Evolutionary conservation across 2,888 invertebrate species (phyloP).

Genomic region (Acanthosepion pharaonis): DNA sequence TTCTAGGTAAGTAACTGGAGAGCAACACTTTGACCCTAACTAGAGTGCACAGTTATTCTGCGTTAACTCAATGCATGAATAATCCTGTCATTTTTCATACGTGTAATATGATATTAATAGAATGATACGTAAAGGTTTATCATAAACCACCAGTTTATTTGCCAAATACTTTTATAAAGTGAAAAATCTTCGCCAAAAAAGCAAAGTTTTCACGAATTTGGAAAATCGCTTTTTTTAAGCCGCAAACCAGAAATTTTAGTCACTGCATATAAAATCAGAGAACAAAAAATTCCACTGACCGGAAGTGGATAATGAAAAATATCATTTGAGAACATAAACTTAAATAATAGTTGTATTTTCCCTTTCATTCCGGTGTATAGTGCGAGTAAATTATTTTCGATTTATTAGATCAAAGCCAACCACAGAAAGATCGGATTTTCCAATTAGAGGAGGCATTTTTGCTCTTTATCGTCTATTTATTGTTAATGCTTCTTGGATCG

Average conservation of each 20-base stretch:
- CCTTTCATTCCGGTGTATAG: background rate
- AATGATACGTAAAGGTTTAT: too few relatives aligned
- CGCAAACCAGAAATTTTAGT: background rate
- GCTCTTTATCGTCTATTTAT: background rate
- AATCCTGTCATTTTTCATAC: too few relatives aligned
- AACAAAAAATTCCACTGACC: background rate
- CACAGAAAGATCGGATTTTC: background rate
- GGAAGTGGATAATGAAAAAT: background rate
- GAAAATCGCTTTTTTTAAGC: too few relatives aligned
- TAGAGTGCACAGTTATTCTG: too few relatives aligned
- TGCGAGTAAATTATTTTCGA: background rate
- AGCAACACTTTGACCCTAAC: too few relatives aligned
- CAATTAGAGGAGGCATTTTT: background rate
- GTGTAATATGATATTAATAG: too few relatives aligned
- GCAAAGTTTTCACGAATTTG: too few relatives aligned
- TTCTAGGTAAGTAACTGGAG: too few relatives aligned
- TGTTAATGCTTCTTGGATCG: background rate
- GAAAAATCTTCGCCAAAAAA: too few relatives aligned
- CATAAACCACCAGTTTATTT: too few relatives aligned
- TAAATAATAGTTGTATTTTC: background rate
- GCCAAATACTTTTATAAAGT: too few relatives aligned
- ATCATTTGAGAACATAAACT: background rate
- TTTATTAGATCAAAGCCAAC: background rate
- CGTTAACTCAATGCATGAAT: too few relatives aligned
- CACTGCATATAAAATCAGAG: background rate